A percentile compares a stretch with the other conserved stretches of the same genome.
Conservation (phyloP, 2,113 vertebrate species). For the Engraulis encrasicolus region DNA sequence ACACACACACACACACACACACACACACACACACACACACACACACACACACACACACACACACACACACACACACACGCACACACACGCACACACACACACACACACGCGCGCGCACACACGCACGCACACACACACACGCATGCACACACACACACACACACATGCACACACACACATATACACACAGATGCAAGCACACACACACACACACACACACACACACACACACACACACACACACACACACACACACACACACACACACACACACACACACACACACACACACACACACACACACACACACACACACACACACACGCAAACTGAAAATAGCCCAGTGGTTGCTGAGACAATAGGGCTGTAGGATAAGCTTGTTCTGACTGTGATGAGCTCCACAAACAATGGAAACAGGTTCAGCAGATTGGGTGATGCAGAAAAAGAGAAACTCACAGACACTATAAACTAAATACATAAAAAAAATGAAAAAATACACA, state of each 20-base stretch:
- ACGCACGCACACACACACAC: background rate
- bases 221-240: slow-evolving; percentile 2
- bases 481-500: background rate
- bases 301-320: slow-evolving; percentile 2
- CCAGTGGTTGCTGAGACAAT: background rate
- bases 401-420: background rate
- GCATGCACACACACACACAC: background rate
- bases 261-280: slow-evolving; percentile 4
- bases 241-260: background rate
- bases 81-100: background rate
- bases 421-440: background rate
- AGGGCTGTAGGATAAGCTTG: background rate
- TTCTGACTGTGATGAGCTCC: background rate
- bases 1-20: background rate
- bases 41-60: background rate
- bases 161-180: slow-evolving; percentile 12
- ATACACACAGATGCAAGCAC: background rate
- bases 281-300: background rate
- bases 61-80: slow-evolving; percentile 8
- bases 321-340: background rate
- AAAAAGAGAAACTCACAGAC: background rate
- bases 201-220: background rate
- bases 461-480: background rate
- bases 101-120: slow-evolving; percentile 10
- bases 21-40: background rate